phyloP scores from a whole-genome alignment of 2,888 invertebrate species.

The Abrostola tripartita region DNA sequence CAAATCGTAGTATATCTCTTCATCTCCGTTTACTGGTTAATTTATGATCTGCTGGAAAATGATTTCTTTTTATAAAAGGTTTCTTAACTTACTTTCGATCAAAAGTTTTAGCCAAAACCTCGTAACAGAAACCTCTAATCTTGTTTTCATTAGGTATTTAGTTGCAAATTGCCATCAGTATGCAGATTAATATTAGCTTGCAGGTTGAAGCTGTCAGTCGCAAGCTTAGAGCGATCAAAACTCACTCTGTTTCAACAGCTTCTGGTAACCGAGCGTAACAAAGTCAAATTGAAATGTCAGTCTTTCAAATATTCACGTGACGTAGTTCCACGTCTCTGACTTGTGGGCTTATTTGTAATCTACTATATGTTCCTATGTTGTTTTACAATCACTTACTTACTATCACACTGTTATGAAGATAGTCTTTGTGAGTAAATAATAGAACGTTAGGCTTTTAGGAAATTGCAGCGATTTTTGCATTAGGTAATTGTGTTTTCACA shows the following conservation, averaged over 20 bases:
- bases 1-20: too few species aligned
- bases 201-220: slow-evolving; percentile 57
- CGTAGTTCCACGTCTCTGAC: slow-evolving; percentile 38
- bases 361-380: slow-evolving; percentile 37
- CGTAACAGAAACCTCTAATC: not conserved
- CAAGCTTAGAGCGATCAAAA: slow-evolving; percentile 62
- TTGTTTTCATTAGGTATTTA: slow-evolving; percentile 10
- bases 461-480: too few species aligned
- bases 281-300: slow-evolving; percentile 83
- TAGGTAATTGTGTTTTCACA: too few species aligned
- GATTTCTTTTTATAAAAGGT: too few species aligned
- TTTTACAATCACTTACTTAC: slow-evolving; percentile 16
- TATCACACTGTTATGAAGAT: slow-evolving; percentile 11
- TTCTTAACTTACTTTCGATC: too few species aligned
- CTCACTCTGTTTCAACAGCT: slow-evolving; percentile 57
- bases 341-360: slow-evolving; percentile 48
- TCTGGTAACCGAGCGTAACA: slow-evolving; percentile 67
- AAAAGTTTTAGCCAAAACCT: too few species aligned
- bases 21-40: too few species aligned
- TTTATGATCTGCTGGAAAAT: too few species aligned
- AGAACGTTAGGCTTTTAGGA: too few species aligned
- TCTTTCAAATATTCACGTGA: slow-evolving; percentile 67
- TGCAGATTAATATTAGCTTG: slow-evolving; percentile 27
- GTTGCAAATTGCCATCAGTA: slow-evolving; percentile 30
- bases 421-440: too few species aligned